Conservation (phyloP, 1,140 invertebrate species). For the Varroa destructor region DNA sequence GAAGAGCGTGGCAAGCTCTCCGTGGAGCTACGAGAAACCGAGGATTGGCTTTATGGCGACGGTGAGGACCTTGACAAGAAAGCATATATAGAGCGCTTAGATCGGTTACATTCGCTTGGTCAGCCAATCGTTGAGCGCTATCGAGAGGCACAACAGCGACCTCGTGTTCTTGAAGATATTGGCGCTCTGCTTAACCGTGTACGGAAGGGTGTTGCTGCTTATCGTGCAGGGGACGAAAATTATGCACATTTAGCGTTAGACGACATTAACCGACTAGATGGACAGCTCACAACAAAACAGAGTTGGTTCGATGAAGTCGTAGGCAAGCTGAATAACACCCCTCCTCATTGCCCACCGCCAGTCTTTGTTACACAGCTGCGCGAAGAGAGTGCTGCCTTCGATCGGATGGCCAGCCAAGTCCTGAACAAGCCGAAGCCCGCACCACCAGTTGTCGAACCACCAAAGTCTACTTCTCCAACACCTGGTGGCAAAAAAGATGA, state of each 20-base stretch:
- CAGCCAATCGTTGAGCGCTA: conserved; percentile 68
- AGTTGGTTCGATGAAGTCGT: conserved; percentile 61
- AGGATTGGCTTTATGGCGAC: conserved; percentile 81
- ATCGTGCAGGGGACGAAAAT: conserved; percentile 56
- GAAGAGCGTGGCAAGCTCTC: conserved; percentile 51
- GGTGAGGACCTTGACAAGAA: conserved; percentile 77
- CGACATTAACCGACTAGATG: conserved; percentile 38
- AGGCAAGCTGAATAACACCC: conserved; percentile 47
- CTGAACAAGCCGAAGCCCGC: conserved; percentile 67
- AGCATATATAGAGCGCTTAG: conserved; percentile 56
- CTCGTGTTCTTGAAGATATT: conserved; percentile 60
- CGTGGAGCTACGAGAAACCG: conserved; percentile 60
- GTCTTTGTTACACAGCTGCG: conserved; percentile 61
- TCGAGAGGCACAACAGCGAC: conserved; percentile 61
- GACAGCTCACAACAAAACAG: conserved; percentile 44
- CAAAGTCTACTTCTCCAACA: neutral
- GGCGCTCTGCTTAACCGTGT: conserved; percentile 55
- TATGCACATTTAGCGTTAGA: conserved; percentile 51
- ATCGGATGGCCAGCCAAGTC: conserved; percentile 55
- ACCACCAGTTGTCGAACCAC: neutral
- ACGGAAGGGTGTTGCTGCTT: conserved; percentile 57
- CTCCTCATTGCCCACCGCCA: conserved; percentile 49
- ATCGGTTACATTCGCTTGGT: conserved; percentile 51
- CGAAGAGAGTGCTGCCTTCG: conserved; percentile 56
- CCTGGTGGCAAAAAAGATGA: neutral